Base-by-base conservation (phyloP, 2,888 invertebrate species). In the Oasisia sp. region DNA sequence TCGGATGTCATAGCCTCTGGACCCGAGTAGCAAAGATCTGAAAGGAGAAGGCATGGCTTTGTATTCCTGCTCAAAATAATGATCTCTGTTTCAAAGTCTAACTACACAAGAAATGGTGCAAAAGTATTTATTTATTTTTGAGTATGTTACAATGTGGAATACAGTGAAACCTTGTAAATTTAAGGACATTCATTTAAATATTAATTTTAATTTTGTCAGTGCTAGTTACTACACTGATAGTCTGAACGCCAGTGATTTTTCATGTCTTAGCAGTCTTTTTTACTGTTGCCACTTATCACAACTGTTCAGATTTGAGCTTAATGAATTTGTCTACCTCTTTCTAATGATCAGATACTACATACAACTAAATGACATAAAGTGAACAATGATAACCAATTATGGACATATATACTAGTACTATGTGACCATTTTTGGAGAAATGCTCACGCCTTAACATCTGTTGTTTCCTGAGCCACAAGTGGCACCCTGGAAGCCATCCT, bases 1-100 rank as follows among this genome's bases (percentile, higher is more conserved):
- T n/a, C 98, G 98, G 91, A 99, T 97, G 97, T 99, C 99, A 94
- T 99, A 98, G 7, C 99, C 99, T 96, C 98, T 98, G 0, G 98
- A 98, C 0, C 99, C 99, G 94, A 99, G 97, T 92, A 99, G 96
- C 90, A 99, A 97, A 94, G 99, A 98, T 0, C 99, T 99, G 96
- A 38, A 93, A 89, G 19, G 50, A 32, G 74, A 74, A 74, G 19
- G 27, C 27, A 5, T 74, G 27, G n/a, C 14, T 74, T 74, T n/a
- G n/a, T 74, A 74, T 27, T 74, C 7, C 27, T 74, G 74, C 27
- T 27, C 27, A 74, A 7, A 74, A 74, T 74, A 0, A 27, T 74
- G 74, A 27, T 74, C 27, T 74, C 19, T 74, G 27, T 74, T 27
- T 74, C 27, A 3, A 74, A 19, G 58, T 9, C 27, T 58, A 58